Evolutionary conservation across 1,140 invertebrate species (phyloP).

Genomic region (Anoplophora glabripennis): DNA sequence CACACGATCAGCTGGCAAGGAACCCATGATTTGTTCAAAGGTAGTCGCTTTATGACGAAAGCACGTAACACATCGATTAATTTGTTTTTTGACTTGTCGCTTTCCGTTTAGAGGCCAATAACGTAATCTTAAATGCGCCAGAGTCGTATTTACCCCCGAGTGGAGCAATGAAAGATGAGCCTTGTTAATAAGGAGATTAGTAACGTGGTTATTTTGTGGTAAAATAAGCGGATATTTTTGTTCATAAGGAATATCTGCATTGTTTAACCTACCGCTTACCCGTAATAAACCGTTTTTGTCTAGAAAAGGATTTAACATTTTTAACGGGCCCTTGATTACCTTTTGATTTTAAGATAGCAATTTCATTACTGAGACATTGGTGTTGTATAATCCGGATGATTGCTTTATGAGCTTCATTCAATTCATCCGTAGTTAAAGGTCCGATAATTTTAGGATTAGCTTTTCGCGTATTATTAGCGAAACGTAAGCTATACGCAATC

Average conservation of each 20-base stretch:
- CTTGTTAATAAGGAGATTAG: conserved; percentile 4
- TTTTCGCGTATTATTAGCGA: too few relatives aligned
- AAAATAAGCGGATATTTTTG: conserved; percentile 11
- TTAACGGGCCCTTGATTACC: too few relatives aligned
- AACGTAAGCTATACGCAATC: too few relatives aligned
- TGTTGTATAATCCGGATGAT: too few relatives aligned
- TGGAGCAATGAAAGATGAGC: conserved; percentile 8
- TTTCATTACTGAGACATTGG: too few relatives aligned
- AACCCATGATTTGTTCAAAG: conserved; percentile 1
- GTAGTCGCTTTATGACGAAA: conserved; percentile 11
- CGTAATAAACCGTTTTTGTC: too few relatives aligned
- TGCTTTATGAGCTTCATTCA: too few relatives aligned
- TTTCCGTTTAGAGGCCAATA: conserved; percentile 27
- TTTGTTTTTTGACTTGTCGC: conserved; percentile 9
- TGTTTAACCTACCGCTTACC: too few relatives aligned
- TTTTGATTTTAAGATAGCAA: too few relatives aligned
- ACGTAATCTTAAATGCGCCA: conserved; percentile 9
- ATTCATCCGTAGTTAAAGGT: too few relatives aligned
- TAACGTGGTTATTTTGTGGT: conserved; percentile 8
- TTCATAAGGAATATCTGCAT: conserved; percentile 12
- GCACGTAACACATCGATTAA: conserved; percentile 13
- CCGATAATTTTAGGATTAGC: too few relatives aligned
- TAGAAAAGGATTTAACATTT: too few relatives aligned
- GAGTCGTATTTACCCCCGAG: not conserved
- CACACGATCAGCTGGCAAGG: conserved; percentile 35